Evolutionary conservation across 2,888 invertebrate species (phyloP).

Genomic region (Sisyra terminalis): DNA sequence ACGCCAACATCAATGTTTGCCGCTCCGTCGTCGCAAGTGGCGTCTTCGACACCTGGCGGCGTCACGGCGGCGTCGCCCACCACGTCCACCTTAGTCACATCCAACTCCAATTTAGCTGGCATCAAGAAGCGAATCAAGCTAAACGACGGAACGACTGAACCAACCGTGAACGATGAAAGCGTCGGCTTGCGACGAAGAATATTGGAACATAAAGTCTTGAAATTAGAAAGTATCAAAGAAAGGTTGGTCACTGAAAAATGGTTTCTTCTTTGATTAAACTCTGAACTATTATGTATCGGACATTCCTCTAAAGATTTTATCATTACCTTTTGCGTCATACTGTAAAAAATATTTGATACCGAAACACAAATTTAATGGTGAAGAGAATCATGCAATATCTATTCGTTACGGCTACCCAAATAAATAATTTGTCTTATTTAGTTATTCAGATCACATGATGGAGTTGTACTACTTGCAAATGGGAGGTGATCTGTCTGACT

Average conservation of each 20-base stretch:
- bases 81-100: slow-evolving; percentile 13
- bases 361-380: not conserved
- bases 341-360: too few relatives aligned
- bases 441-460: slow-evolving; percentile 44
- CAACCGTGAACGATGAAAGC: slow-evolving; percentile 26
- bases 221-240: slow-evolving; percentile 51
- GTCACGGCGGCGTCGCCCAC: slow-evolving; percentile 9
- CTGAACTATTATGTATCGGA: too few relatives aligned
- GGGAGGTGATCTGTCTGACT: slow-evolving; percentile 80
- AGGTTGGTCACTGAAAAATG: too few relatives aligned
- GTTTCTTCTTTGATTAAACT: too few relatives aligned
- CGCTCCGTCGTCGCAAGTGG: not conserved
- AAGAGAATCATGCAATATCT: too few relatives aligned
- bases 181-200: slow-evolving; percentile 44
- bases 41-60: slow-evolving; percentile 15
- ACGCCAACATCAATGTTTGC: not conserved
- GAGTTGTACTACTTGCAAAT: slow-evolving; percentile 78
- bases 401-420: too few relatives aligned
- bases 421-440: slow-evolving; percentile 16
- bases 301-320: too few relatives aligned
- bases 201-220: slow-evolving; percentile 52
- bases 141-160: slow-evolving; percentile 24
- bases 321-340: too few relatives aligned
- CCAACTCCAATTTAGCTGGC: slow-evolving; percentile 22
- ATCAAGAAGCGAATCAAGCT: slow-evolving; percentile 30